Base-by-base conservation (phyloP, 2,888 invertebrate genomes). In the Horisme vitalbata region DNA sequence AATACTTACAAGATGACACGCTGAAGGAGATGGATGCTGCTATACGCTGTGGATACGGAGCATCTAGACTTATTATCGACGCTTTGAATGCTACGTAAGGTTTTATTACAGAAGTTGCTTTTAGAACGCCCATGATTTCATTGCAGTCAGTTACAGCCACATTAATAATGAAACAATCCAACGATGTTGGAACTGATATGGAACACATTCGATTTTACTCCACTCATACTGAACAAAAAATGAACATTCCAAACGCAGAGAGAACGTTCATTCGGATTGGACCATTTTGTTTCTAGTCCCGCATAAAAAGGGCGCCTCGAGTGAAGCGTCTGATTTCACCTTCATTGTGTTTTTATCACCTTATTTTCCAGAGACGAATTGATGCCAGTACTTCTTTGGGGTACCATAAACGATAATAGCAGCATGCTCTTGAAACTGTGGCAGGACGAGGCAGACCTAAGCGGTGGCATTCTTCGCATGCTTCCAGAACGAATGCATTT, bases 51-150 rank as follows among this genome's bases (percentile, higher is more conserved):
- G 75, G 65, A 0, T 79, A 76, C 26, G 63, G 59, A 1, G 63
- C 68, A 0, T 67, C 79, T 1, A 45, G 63, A n/a, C 68, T 86
- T 0, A 54, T 87, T 10, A 55, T 75, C 0, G 71, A 81, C 15
- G 56, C 63, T 1, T 59, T 85, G 0, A 83, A 84, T 30, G 84
- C 79, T 9, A 70, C 72, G 86, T 86, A 43, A 69, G 72, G 66
- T 6, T 27, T 24, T 24, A 10, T 24, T 21, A 7, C 1, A 7
- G n/a, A 1, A 3, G 21, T 21, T 5, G 7, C 18, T 18, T n/a
- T n/a, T n/a, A n/a, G n/a, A n/a, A n/a, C n/a, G n/a, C n/a, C 15
- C 18, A 18, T 18, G 18, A 2, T 5, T 18, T 18, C 18, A n/a
- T n/a, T 18, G 18, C 4, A 2, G 18, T 6, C 18, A 18, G n/a